These are phyloP conservation scores for Melanocharis versteri DNA, from an alignment of 2,113 vertebrate genomes.

Conservation along the genomic window DNA sequence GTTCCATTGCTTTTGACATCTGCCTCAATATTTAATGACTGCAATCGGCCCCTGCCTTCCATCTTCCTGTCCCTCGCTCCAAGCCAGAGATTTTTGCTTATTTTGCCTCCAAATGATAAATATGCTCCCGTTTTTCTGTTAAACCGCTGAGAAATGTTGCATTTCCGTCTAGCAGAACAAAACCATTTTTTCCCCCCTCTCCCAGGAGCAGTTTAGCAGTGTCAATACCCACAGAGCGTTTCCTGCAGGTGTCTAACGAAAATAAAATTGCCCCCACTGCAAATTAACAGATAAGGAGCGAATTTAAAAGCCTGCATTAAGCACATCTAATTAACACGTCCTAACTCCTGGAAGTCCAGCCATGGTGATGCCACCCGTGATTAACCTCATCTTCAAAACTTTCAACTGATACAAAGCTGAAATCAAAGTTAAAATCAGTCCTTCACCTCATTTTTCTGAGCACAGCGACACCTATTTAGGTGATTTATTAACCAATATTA, in stretches of 20 bases:
- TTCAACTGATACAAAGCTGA: not conserved
- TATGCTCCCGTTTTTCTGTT: not conserved
- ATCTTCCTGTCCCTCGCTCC: not conserved
- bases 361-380: not conserved
- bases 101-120: not conserved
- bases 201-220: not conserved
- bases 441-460: not conserved
- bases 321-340: not conserved
- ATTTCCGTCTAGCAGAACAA: not conserved
- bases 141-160: not conserved
- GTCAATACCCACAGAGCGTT: not conserved
- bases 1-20: not conserved
- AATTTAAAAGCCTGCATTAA: not conserved
- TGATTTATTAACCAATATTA: not conserved
- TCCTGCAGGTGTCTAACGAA: too few species aligned
- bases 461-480: not conserved
- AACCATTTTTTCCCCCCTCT: rapidly evolving
- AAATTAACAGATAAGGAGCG: rapidly evolving
- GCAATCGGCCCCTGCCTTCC: not conserved
- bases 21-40: constrained; percentile 31
- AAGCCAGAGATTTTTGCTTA: not conserved
- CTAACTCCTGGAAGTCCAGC: not conserved
- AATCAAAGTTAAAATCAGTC: not conserved
- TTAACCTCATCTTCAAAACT: not conserved
- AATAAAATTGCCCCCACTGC: not conserved